These are phyloP conservation scores for Aphodius granarius DNA, from an alignment of 2,888 invertebrate genomes.

Conservation along the genomic window DNA sequence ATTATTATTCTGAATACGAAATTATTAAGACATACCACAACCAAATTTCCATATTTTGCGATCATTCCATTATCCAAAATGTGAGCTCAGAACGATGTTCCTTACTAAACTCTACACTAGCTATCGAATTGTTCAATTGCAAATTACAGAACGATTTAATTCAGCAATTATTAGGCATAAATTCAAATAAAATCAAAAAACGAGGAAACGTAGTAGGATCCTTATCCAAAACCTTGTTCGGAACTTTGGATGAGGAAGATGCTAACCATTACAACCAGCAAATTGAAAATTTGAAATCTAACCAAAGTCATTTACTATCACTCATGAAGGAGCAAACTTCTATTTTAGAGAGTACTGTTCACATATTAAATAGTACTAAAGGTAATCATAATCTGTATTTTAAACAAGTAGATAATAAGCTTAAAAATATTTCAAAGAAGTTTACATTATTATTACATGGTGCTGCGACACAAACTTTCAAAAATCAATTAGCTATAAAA, in stretches of 20 bases:
- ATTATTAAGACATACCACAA: neutral
- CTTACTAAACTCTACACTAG: neutral
- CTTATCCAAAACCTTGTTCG: conserved; percentile 1
- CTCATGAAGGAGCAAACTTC: conserved; percentile 10
- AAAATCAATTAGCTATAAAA: neutral
- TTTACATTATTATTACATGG: neutral
- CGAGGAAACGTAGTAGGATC: neutral
- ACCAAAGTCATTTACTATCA: neutral
- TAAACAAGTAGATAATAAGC: neutral
- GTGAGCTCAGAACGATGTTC: neutral
- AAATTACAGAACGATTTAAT: conserved; percentile 4
- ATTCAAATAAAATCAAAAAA: neutral
- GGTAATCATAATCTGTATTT: neutral
- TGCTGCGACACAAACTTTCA: neutral
- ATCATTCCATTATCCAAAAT: neutral
- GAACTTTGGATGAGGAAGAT: conserved; percentile 1
- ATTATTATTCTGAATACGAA: neutral
- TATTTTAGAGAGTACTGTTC: neutral
- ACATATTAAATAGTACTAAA: neutral
- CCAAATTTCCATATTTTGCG: neutral
- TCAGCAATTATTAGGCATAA: neutral
- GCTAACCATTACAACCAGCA: conserved; percentile 6
- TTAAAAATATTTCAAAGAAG: neutral
- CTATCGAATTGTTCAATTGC: neutral
- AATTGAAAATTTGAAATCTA: neutral